Evolutionary conservation across 2,888 invertebrate species (phyloP).

Genomic region (Lapara coniferarum): DNA sequence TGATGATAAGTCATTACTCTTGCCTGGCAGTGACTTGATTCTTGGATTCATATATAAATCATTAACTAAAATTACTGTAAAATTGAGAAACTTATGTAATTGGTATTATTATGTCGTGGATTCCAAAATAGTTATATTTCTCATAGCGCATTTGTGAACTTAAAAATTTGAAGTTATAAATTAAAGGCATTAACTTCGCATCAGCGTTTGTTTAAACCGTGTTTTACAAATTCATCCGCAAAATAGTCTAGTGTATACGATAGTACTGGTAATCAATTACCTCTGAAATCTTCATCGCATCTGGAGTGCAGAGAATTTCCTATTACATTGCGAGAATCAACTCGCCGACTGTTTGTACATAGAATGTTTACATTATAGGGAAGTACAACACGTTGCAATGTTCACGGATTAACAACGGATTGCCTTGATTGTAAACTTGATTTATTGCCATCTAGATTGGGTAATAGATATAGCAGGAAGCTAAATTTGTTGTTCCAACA

Average conservation of each 20-base stretch:
- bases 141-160: too few relatives aligned
- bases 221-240: too few relatives aligned
- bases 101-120: too few relatives aligned
- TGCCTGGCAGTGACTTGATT: too few relatives aligned
- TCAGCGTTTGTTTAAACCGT: too few relatives aligned
- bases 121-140: too few relatives aligned
- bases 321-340: slow-evolving; percentile 1
- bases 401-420: slow-evolving; percentile 25
- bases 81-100: too few relatives aligned
- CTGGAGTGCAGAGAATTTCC: not conserved
- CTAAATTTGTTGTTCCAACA: not conserved
- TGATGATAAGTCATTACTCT: too few relatives aligned
- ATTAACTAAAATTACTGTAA: too few relatives aligned
- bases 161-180: too few relatives aligned
- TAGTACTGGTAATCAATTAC: slow-evolving; percentile 6
- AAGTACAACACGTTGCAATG: not conserved
- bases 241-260: not conserved
- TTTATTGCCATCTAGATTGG: slow-evolving; percentile 23
- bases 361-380: not conserved
- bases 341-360: slow-evolving; percentile 5
- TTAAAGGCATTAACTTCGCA: too few relatives aligned
- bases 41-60: too few relatives aligned
- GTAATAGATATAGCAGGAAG: slow-evolving; percentile 19
- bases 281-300: slow-evolving; percentile 3
- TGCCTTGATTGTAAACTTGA: slow-evolving; percentile 26